Percentiles rank a stretch among this genome's conserved stretches.
Evolutionary conservation across 2,888 invertebrate species (phyloP).

Genomic region (Euspilapteryx auroguttella): DNA sequence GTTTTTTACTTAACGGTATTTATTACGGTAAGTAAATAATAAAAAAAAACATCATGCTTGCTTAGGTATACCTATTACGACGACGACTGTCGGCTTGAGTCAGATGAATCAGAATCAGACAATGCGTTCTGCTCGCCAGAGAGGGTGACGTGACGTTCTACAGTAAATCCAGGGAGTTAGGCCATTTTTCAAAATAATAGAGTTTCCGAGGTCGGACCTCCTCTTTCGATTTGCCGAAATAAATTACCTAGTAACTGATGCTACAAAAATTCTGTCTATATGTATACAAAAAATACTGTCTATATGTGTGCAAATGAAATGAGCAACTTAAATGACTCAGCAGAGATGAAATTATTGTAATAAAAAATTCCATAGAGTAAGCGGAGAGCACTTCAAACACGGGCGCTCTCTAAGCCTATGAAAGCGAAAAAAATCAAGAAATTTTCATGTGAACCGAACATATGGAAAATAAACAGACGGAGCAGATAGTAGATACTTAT

Average conservation of each 20-base stretch:
- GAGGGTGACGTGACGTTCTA: conserved; percentile 14
- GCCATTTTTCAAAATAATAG: conserved; percentile 49
- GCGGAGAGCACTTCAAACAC: conserved; percentile 34
- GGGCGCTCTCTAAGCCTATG: conserved; percentile 43
- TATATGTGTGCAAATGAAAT: conserved; percentile 5
- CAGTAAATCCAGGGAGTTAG: conserved; percentile 33
- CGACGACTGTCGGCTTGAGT: too few relatives aligned
- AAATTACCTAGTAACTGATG: too few relatives aligned
- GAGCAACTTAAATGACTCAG: conserved; percentile 29
- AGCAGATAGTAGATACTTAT: conserved; percentile 61
- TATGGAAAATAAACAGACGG: conserved; percentile 57
- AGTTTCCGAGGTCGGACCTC: neutral
- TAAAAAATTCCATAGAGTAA: conserved; percentile 40
- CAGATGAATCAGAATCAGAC: too few relatives aligned
- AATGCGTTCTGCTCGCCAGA: too few relatives aligned
- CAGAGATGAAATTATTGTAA: conserved; percentile 26
- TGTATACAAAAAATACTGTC: conserved; percentile 2
- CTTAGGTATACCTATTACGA: too few relatives aligned
- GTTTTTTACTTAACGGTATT: too few relatives aligned
- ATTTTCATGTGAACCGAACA: conserved; percentile 59
- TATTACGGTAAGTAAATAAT: too few relatives aligned
- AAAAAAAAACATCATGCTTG: too few relatives aligned
- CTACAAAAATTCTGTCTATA: neutral
- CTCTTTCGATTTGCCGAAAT: too few relatives aligned
- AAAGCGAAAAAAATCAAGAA: conserved; percentile 59